Evolutionary conservation across 2,113 vertebrate species (phyloP).

Genomic region (Lathamus discolor): DNA sequence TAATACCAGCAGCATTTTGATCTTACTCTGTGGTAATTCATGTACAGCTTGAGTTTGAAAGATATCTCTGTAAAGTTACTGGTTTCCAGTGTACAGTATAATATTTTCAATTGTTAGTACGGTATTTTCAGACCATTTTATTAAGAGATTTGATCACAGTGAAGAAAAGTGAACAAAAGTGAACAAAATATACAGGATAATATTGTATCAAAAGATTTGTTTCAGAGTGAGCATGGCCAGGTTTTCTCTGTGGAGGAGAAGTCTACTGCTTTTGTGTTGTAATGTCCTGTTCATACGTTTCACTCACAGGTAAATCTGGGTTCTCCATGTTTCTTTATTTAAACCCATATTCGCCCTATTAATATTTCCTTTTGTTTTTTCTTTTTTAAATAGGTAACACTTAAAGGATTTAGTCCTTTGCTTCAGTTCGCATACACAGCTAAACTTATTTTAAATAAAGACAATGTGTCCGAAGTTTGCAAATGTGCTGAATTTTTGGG

Average conservation of each 20-base stretch:
- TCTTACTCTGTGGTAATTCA: neutral
- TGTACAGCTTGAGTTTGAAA: neutral
- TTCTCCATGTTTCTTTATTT: neutral
- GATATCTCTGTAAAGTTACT: neutral
- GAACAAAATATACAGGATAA: neutral
- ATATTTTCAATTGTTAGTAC: neutral
- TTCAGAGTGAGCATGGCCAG: neutral
- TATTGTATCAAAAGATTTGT: neutral
- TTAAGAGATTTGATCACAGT: neutral
- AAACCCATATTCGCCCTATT: neutral
- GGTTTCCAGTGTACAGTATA: neutral
- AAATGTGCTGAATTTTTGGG: conserved; percentile 87
- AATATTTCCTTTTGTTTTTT: neutral
- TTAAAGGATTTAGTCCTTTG: conserved; percentile 91
- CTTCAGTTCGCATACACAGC: conserved; percentile 96
- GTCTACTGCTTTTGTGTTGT: neutral
- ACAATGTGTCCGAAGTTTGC: conserved; percentile 90
- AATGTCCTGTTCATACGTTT: neutral
- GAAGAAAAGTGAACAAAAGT: neutral
- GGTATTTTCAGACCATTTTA: neutral
- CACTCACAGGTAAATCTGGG: neutral
- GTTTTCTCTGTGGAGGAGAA: neutral
- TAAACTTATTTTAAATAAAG: conserved; percentile 90
- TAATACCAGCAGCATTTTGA: neutral
- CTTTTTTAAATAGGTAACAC: conserved; percentile 80